Base-by-base conservation (phyloP, 1,140 invertebrate species). In the Caenorhabditis latens region DNA sequence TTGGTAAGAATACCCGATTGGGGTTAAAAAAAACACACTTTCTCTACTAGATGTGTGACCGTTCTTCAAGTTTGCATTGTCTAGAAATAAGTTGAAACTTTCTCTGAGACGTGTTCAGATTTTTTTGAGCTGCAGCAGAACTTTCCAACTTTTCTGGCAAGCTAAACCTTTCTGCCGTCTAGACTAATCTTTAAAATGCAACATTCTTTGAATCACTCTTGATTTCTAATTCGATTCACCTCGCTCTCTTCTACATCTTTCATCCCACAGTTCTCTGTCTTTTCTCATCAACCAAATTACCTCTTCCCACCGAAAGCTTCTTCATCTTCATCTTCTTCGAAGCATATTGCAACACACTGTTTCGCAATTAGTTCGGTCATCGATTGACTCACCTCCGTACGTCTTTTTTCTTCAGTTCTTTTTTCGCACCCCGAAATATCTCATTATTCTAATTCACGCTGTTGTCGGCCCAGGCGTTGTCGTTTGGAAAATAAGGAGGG, bases 391-490 rank as follows among this genome's bases (percentile, higher is more conserved):
- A 71, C 43, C 19, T 32, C 32, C 32, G 32, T 32, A 8, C 13
- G 11, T 67, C 63, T 32, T 67, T 42, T 21, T 42, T 21, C 9
- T 9, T 32, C 32, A 32, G 21, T 7, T 32, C 4, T 21, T 71
- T 16, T 14, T 71, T 71, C 42, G 21, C 61, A 63, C 61, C 61
- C 9, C 71, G 8, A 14, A 48, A 9, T 50, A 46, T 24, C 71
- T 79, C 71, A 79, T 79, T 79, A 79, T 79, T 79, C 71, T 79
- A 79, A 79, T 79, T 79, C 71, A 79, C 71, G 71, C 63, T 42
- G 32, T 32, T 21, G 63, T n/a, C n/a, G 32, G 32, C 32, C 32
- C 32, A 32, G 32, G 21, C 61, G 61, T 40, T 40, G 32, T 40
- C 21, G 61, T 63, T 24, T 7, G 61, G 24, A 58, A 6, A n/a